A percentile compares a stretch with the other conserved stretches of the same genome.
Evolutionary conservation across 2,888 invertebrate species (phyloP).

Genomic region (Stenurella melanura): DNA sequence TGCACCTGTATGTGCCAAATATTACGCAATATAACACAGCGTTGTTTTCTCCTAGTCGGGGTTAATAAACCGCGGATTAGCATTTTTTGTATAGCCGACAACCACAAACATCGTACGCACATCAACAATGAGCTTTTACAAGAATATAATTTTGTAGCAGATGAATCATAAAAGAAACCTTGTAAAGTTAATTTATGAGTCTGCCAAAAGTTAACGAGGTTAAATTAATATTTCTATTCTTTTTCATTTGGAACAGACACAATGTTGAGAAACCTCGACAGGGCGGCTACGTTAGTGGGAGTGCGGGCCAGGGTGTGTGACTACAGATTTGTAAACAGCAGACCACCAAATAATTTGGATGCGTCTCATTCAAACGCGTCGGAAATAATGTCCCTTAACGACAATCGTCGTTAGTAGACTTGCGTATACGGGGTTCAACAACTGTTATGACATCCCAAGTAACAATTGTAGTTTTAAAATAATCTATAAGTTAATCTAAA

Average conservation of each 20-base stretch:
- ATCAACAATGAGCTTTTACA: conserved; percentile 5
- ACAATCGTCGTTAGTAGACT: too few relatives aligned
- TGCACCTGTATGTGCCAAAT: too few relatives aligned
- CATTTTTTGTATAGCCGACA: not conserved
- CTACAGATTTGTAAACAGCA: conserved; percentile 25
- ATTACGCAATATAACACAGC: too few relatives aligned
- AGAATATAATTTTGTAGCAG: conserved; percentile 19
- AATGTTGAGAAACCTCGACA: conserved; percentile 8
- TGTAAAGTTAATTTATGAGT: conserved; percentile 26
- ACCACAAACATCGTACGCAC: conserved; percentile 4
- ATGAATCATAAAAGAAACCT: conserved; percentile 17
- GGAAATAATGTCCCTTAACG: not conserved
- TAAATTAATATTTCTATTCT: conserved; percentile 27
- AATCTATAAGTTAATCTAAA: too few relatives aligned
- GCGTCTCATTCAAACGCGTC: not conserved
- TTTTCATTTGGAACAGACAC: conserved; percentile 13
- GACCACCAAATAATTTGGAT: not conserved
- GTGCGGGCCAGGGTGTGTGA: conserved; percentile 8
- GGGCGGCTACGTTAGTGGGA: conserved; percentile 12
- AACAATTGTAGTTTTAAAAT: too few relatives aligned
- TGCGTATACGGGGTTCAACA: too few relatives aligned
- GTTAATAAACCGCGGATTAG: not conserved
- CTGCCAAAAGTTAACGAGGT: conserved; percentile 28
- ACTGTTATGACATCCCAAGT: too few relatives aligned
- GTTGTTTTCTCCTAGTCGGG: not conserved